Percentiles rank a stretch among this genome's conserved stretches.
These are phyloP conservation scores for Acheta domesticus DNA, from an alignment of 2,888 invertebrate species.

Conservation along the genomic window DNA sequence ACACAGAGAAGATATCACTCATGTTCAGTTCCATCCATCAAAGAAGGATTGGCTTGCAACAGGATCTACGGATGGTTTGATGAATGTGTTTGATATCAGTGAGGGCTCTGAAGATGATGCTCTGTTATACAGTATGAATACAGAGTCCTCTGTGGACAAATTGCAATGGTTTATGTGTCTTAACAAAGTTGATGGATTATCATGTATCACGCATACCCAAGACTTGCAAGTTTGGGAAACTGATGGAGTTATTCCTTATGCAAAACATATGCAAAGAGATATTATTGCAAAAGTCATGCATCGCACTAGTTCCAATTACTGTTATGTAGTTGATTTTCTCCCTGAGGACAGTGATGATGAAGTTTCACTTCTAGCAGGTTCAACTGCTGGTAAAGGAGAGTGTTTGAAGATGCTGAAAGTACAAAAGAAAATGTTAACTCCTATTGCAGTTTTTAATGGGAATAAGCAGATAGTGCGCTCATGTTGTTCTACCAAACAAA, in stretches of 20 bases:
- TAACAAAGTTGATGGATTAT: slow-evolving; percentile 48
- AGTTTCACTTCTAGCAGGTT: slow-evolving; percentile 63
- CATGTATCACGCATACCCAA: slow-evolving; percentile 68
- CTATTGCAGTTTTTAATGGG: slow-evolving; percentile 54
- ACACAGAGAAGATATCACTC: slow-evolving; percentile 77
- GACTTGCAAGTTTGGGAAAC: slow-evolving; percentile 68
- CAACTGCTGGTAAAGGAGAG: slow-evolving; percentile 51
- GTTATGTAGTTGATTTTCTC: slow-evolving; percentile 63
- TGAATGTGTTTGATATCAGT: slow-evolving; percentile 77
- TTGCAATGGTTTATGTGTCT: slow-evolving; percentile 55
- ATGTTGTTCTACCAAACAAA: slow-evolving; percentile 57
- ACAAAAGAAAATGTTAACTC: slow-evolving; percentile 53
- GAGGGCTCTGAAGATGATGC: slow-evolving; percentile 76
- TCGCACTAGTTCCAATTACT: slow-evolving; percentile 60
- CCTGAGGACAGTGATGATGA: slow-evolving; percentile 48
- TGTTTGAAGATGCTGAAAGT: slow-evolving; percentile 52
- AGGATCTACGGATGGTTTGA: slow-evolving; percentile 78
- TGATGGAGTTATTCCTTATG: slow-evolving; percentile 59
- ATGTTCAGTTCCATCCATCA: slow-evolving; percentile 68
- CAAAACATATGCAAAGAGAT: slow-evolving; percentile 54
- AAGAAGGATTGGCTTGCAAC: slow-evolving; percentile 66
- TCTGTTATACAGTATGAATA: slow-evolving; percentile 69
- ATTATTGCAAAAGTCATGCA: slow-evolving; percentile 56
- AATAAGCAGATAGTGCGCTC: slow-evolving; percentile 72
- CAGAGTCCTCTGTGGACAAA: slow-evolving; percentile 68